These are phyloP conservation scores for Polietes domitor DNA, from an alignment of 2,888 invertebrate species.

Conservation along the genomic window DNA sequence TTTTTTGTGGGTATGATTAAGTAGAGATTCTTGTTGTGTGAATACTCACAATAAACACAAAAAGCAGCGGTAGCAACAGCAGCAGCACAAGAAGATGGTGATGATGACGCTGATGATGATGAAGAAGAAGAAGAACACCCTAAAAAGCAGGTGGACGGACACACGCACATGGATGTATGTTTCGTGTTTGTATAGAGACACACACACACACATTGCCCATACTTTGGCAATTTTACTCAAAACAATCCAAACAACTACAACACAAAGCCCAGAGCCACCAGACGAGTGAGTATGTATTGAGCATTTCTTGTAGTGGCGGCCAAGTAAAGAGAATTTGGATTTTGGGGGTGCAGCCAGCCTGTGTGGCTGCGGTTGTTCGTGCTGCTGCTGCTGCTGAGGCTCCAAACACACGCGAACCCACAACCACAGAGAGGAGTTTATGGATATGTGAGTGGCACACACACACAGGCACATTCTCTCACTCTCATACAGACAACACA, in stretches of 20 bases:
- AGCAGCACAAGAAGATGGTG: neutral
- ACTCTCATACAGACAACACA: too few relatives aligned
- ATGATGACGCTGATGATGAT: neutral
- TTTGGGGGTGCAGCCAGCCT: neutral
- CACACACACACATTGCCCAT: neutral
- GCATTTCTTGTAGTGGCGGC: neutral
- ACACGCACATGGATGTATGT: constrained; percentile 11
- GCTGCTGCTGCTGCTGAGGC: neutral
- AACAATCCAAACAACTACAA: neutral
- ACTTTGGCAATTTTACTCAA: neutral
- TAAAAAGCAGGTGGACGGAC: neutral
- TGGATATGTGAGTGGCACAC: neutral
- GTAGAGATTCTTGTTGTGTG: constrained; percentile 52
- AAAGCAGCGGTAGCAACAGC: constrained; percentile 1
- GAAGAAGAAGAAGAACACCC: constrained; percentile 16
- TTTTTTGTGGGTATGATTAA: constrained; percentile 60
- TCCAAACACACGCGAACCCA: neutral
- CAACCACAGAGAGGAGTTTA: neutral
- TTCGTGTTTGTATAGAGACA: too few relatives aligned
- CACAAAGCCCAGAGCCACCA: neutral
- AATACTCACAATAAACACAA: constrained; percentile 24
- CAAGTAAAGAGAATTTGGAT: constrained; percentile 2
- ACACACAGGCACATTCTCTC: too few relatives aligned
- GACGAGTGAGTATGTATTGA: neutral
- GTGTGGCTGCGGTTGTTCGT: neutral